Conservation (phyloP, 1,140 invertebrate genomes). For the Mactra quadrangularis region DNA sequence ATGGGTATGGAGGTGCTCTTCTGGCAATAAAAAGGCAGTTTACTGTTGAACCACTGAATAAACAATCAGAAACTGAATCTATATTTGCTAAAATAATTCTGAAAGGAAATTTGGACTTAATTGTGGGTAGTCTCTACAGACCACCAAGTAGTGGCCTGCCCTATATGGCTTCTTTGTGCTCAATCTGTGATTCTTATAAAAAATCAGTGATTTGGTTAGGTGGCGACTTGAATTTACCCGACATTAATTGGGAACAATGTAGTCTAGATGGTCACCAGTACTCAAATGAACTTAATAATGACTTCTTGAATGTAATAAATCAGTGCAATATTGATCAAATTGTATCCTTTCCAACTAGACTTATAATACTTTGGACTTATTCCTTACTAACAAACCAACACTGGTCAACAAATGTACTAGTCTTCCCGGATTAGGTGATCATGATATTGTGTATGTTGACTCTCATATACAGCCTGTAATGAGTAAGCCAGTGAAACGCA, state of each 20-base stretch:
- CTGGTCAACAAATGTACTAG: conserved; percentile 16
- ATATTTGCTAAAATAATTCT: conserved; percentile 12
- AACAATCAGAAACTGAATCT: not conserved
- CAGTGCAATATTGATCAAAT: conserved; percentile 6
- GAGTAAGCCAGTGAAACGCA: not conserved
- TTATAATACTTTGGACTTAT: conserved; percentile 18
- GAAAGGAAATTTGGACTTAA: not conserved
- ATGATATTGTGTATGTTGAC: not conserved
- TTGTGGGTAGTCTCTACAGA: conserved; percentile 14
- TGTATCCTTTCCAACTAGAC: conserved; percentile 3
- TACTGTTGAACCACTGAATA: not conserved
- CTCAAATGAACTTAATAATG: not conserved
- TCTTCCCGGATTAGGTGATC: conserved; percentile 29
- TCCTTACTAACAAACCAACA: conserved; percentile 19
- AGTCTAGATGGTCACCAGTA: conserved; percentile 10
- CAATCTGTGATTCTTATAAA: not conserved
- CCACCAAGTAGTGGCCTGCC: not conserved
- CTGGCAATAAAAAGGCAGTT: conserved; percentile 6
- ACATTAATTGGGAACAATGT: conserved; percentile 34
- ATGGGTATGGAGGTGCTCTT: conserved; percentile 41
- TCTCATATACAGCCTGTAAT: not conserved
- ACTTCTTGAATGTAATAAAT: not conserved
- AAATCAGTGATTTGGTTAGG: conserved; percentile 32
- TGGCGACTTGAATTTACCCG: conserved; percentile 50
- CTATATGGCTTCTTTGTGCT: not conserved